Base-by-base conservation (phyloP, 2,113 vertebrate species). In the Desmodus rotundus region DNA sequence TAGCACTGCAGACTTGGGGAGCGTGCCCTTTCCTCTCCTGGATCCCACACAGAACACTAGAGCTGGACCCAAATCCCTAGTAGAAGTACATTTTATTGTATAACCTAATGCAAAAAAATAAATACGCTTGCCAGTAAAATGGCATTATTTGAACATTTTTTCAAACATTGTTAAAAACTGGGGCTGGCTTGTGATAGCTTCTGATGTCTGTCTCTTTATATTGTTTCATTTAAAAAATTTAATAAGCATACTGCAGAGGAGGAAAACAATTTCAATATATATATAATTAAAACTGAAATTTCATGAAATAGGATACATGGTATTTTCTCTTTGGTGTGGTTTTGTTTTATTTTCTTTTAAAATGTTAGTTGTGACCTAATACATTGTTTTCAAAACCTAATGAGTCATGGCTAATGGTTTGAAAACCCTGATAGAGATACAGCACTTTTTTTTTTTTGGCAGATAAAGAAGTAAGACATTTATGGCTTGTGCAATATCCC, bases 261-360 rank as follows among this genome's bases (percentile, higher is more conserved):
- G 28, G 20, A 87, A 89, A 95, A 94, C 31, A 54, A 56, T 85
- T 85, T 86, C 20, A 17, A 43, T 45, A 13, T 22, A 14, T 22
- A 26, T 33, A 52, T 22, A 6, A 78, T 31, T 65, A 17, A 70
- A 95, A 91, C 19, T 58, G 65, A 92, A 87, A 83, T 83, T 63
- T 87, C 50, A 58, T 41, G 36, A 95, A 78, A 68, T 28, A n/a
- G 93, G 33, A 20, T 19, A 17, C 19, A 33, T 4, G 58, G 67
- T 91, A 33, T 61, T 89, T 81, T 87, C 52, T 52, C 7, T 73
- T 83, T 65, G 58, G 13, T 94, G 67, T 63, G n/a, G 81, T 81
- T 95, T 43, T 73, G 26, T 63, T 95, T 74, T 58, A 26, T 87
- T 96, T 93, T 72, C 12, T 73, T 78, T 95, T 78, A 41, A 38